Evolutionary conservation across 2,888 invertebrate species (phyloP).

Genomic region (Pilophorus perplexus): DNA sequence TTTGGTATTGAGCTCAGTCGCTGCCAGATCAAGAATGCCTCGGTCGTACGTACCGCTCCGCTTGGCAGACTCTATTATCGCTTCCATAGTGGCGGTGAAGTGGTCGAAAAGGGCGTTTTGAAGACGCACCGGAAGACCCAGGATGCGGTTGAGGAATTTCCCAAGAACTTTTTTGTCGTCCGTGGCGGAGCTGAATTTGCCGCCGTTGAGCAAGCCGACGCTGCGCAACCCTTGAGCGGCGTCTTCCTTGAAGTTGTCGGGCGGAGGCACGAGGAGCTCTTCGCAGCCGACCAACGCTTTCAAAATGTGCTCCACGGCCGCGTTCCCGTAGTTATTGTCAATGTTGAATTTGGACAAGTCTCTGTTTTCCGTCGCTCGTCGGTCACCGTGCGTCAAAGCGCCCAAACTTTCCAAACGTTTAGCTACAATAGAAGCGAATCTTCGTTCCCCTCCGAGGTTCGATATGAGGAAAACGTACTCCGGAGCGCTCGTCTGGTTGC

Average conservation of each 20-base stretch:
- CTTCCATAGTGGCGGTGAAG: constrained; percentile 60
- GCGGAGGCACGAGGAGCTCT: constrained; percentile 60
- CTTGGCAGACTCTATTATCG: constrained; percentile 60
- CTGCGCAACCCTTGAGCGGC: constrained; percentile 58
- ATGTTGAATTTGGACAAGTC: constrained; percentile 65
- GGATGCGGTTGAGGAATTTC: constrained; percentile 62
- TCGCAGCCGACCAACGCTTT: constrained; percentile 58
- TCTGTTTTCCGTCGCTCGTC: constrained; percentile 62
- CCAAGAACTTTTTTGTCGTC: constrained; percentile 59
- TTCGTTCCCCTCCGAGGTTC: constrained; percentile 62
- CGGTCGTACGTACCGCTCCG: constrained; percentile 62
- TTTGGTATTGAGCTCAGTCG: constrained; percentile 57
- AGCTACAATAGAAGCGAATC: constrained; percentile 65
- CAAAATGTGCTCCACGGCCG: constrained; percentile 60
- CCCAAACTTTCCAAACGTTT: constrained; percentile 65
- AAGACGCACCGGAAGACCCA: constrained; percentile 61
- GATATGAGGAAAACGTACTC: constrained; percentile 66
- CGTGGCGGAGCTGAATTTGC: constrained; percentile 50
- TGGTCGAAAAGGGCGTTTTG: constrained; percentile 64
- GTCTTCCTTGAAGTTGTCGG: constrained; percentile 55
- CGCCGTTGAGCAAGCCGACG: constrained; percentile 57
- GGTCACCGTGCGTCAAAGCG: constrained; percentile 65
- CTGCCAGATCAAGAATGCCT: constrained; percentile 61
- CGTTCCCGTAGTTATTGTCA: constrained; percentile 62
- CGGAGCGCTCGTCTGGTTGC: constrained; percentile 64